Evolutionary conservation across 2,113 vertebrate genomes (phyloP).

Genomic region (Ammospiza caudacuta): DNA sequence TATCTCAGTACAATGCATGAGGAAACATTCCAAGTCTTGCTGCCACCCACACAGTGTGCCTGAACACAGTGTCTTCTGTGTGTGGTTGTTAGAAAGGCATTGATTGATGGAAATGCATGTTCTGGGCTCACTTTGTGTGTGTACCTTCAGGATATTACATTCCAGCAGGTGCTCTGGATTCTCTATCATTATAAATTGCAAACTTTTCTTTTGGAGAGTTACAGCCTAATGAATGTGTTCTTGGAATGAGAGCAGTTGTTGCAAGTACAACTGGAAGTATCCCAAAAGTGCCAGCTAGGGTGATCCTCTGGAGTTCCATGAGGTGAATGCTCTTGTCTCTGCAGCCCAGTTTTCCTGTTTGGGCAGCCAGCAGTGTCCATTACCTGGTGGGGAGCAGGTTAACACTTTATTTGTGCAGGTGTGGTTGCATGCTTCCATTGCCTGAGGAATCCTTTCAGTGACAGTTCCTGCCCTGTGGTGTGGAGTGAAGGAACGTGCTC

Average conservation of each 20-base stretch:
- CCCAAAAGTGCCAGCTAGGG: not conserved
- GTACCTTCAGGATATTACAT: not conserved
- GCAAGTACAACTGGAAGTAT: not conserved
- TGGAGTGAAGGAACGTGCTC: not conserved
- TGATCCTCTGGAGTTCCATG: not conserved
- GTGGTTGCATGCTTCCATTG: not conserved
- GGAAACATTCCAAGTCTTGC: not conserved
- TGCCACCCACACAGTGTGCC: not conserved
- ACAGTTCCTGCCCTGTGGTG: rapidly evolving
- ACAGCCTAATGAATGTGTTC: not conserved
- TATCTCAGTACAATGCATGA: not conserved
- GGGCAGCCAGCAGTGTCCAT: not conserved
- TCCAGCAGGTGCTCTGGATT: not conserved
- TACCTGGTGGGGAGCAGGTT: not conserved
- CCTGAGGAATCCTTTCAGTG: not conserved
- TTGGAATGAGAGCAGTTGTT: not conserved
- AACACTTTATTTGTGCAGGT: not conserved
- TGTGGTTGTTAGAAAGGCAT: not conserved
- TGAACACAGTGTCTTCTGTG: not conserved
- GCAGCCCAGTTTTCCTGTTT: not conserved
- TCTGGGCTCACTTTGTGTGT: not conserved
- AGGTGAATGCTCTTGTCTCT: not conserved
- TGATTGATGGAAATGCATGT: not conserved
- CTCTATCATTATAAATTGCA: not conserved
- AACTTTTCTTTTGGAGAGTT: not conserved